Evolutionary conservation across 1,140 invertebrate species (phyloP), one percentile per base, ranked within the genome.

Genomic region (Drosophila punjabiensis): DNA sequence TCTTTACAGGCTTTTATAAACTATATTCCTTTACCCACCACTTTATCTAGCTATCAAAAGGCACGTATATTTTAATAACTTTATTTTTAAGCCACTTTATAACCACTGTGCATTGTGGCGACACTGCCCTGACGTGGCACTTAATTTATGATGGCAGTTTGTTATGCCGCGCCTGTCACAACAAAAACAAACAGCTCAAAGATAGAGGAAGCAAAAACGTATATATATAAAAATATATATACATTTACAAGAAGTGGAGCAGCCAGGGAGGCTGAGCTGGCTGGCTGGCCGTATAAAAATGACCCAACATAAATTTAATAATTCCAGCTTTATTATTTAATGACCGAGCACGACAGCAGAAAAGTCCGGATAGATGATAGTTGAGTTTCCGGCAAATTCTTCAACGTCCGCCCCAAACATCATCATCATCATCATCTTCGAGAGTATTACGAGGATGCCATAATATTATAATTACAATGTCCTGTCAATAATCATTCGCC

Each of bases 81-180:
- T 28, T 37, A 39, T 53, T 63, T 28, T 52, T 16, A 39, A 28
- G 4, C 9, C 30, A 11, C 4, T 41, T 55, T 43, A 58, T 3
- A 8, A 39, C 67, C 77, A 79, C 76, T 71, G 76, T 79, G 28
- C 20, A 20, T 13, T 52, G 39, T 50, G 85, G 68, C 82, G 65
- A 82, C 82, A 89, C 65, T 70, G 82, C 74, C 75, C 58, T 91
- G 89, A 91, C 85, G 82, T 76, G 82, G 86, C 80, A 79, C 76
- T 92, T 92, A 92, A 92, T 92, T 92, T 90, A 92, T 92, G 90
- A 87, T 86, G 80, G 86, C 90, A 92, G 86, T 92, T 92, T 92
- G 89, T 92, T 92, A 92, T 90, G 88, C 82, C 85, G 79, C 82
- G 86, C 74, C 85, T 85, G 85, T 89, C 85, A 85, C 85, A 89